phyloP scores from a whole-genome alignment of 2,888 invertebrate species.

The Drosophila suboccidentalis region DNA sequence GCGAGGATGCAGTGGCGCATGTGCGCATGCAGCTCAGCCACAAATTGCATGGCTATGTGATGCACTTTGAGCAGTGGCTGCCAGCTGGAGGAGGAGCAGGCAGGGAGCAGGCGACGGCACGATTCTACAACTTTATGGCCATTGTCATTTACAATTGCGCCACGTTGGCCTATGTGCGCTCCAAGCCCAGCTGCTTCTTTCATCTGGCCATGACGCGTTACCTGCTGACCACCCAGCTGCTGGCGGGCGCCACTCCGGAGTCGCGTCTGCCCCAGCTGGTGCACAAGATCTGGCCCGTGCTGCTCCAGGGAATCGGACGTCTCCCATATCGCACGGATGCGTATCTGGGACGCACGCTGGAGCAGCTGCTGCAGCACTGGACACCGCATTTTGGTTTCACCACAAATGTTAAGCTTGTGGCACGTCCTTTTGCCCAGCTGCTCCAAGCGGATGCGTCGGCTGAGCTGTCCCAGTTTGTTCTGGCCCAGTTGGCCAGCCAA shows the following conservation, averaged over 20 bases:
- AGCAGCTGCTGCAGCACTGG: slow-evolving; percentile 86
- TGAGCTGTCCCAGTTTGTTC: slow-evolving; percentile 77
- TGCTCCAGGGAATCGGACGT: slow-evolving; percentile 86
- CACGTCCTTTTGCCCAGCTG: slow-evolving; percentile 82
- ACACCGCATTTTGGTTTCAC: slow-evolving; percentile 84
- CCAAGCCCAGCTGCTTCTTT: slow-evolving; percentile 86
- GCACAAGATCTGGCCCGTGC: slow-evolving; percentile 86
- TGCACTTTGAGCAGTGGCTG: slow-evolving; percentile 84
- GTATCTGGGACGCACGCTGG: slow-evolving; percentile 86
- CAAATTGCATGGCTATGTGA: slow-evolving; percentile 81
- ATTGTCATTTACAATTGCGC: slow-evolving; percentile 85
- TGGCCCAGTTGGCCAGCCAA: slow-evolving; percentile 79
- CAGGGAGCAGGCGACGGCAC: slow-evolving; percentile 64
- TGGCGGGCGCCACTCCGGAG: slow-evolving; percentile 86
- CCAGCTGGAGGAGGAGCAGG: slow-evolving; percentile 1
- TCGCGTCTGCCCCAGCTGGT: slow-evolving; percentile 85
- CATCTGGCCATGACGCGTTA: slow-evolving; percentile 86
- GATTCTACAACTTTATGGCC: slow-evolving; percentile 84
- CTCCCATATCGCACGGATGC: slow-evolving; percentile 86
- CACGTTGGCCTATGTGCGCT: slow-evolving; percentile 81
- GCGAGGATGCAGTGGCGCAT: slow-evolving; percentile 34
- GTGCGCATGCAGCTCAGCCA: slow-evolving; percentile 79
- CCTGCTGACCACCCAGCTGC: slow-evolving; percentile 86
- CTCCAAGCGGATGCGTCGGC: slow-evolving; percentile 75
- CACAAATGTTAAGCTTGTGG: slow-evolving; percentile 78